Evolutionary conservation across 1,140 invertebrate genomes (phyloP).

Genomic region (Dreissena rostriformis): DNA sequence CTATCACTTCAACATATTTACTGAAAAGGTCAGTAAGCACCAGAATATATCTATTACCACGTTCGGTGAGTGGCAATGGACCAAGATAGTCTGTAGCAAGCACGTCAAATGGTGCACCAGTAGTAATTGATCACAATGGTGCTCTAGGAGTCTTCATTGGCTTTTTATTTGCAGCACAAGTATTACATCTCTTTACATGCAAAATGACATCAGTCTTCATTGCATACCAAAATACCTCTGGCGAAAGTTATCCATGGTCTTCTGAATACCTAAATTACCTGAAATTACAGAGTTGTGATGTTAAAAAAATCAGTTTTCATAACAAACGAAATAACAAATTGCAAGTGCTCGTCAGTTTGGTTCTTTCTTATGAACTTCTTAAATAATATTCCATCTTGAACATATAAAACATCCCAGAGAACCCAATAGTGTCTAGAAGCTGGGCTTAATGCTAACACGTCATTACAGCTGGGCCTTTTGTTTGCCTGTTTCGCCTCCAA

Average conservation of each 20-base stretch:
- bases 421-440: slow-evolving; percentile 17
- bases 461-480: background rate
- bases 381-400: slow-evolving; percentile 7
- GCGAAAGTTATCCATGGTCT: slow-evolving; percentile 11
- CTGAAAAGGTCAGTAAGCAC: slow-evolving; percentile 28
- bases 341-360: background rate
- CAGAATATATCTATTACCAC: slow-evolving; percentile 34
- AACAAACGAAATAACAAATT: background rate
- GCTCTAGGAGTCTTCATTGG: slow-evolving; percentile 4
- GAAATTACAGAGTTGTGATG: background rate
- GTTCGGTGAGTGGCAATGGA: background rate
- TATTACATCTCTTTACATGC: slow-evolving; percentile 2
- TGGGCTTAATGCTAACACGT: background rate
- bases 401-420: background rate
- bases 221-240: slow-evolving; percentile 21
- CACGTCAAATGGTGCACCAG: slow-evolving; percentile 2
- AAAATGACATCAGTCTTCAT: slow-evolving; percentile 11
- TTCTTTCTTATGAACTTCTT: background rate
- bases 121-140: background rate
- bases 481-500: background rate
- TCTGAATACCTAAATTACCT: slow-evolving; percentile 27
- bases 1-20: slow-evolving; percentile 4
- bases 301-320: background rate
- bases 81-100: slow-evolving; percentile 2
- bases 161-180: slow-evolving; percentile 18